Base-by-base conservation (phyloP, 2,113 vertebrate species). In the Camelus bactrianus region DNA sequence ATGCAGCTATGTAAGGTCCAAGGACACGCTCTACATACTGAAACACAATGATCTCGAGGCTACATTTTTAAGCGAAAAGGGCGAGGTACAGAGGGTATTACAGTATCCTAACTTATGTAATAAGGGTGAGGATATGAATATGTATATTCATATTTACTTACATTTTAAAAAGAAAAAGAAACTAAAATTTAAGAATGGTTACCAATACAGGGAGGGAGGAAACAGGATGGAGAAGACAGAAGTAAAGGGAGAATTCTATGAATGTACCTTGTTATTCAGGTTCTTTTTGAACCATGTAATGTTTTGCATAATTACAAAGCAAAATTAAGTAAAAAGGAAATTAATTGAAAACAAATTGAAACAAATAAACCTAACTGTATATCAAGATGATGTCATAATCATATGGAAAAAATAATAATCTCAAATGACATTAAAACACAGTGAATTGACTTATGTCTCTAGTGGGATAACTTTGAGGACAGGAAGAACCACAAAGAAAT, bases 341-440 rank as follows among this genome's bases (percentile, higher is more conserved):
- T 50, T 75, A 58, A 95, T 58, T 86, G 54, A 58, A 30, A 94
- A 91, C 14, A 48, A 77, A 58, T 46, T 13, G 56, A 89, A 82
- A 67, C 11, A 76, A 91, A 79, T 10, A 50, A 72, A 72, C 46
- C 8, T 72, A 70, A 64, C 17, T 72, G 77, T 38, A 26, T 70
- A 92, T 70, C 46, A 83, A 92, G 80, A 76, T 54, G 30, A 62
- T 84, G 32, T 73, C 35, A 13, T 32, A 87, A 82, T 6, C 8
- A 42, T 38, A 22, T 11, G 91, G 48, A 77, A 62, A 83, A 84
- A 96, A 82, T 9, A 72, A 35, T 80, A 73, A 2, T 15, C 2
- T 80, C 30, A 92, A 75, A 50, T 60, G 52, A 91, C 58, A 92
- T 73, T 83, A 83, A 95, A 93, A 70, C 9, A 72, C 28, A 79